Percentiles rank a stretch among this genome's conserved stretches.
phyloP scores from a whole-genome alignment of 2,113 vertebrate species.

The Silurus meridionalis region DNA sequence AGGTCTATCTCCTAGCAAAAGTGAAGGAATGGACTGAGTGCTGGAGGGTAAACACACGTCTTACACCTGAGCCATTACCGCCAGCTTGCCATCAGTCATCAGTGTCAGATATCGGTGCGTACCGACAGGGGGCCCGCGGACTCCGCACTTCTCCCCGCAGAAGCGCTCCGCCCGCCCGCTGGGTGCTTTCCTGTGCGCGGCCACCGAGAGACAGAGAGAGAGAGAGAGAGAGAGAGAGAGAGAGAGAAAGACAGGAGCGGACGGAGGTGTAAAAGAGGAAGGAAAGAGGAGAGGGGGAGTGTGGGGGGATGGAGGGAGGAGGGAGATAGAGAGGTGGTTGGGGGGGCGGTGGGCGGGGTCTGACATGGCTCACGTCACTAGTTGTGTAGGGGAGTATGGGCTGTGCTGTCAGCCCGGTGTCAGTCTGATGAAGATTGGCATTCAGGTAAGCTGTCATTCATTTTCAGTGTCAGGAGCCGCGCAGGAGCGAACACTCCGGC shows the following conservation, averaged over 20 bases:
- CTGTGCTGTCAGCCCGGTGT: slow-evolving; percentile 96
- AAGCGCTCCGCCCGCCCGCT: slow-evolving; percentile 56
- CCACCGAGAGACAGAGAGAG: slow-evolving; percentile 16
- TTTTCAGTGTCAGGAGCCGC: slow-evolving; percentile 83
- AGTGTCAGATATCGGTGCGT: slow-evolving; percentile 35
- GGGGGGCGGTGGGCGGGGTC: slow-evolving; percentile 74
- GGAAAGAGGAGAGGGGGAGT: slow-evolving; percentile 20
- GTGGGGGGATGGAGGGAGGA: slow-evolving; percentile 38
- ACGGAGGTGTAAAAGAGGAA: slow-evolving; percentile 45
- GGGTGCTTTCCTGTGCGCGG: slow-evolving; percentile 46
- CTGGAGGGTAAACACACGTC: not conserved
- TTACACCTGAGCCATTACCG: not conserved
- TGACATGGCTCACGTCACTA: slow-evolving; percentile 75
- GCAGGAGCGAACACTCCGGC: slow-evolving; percentile 69
- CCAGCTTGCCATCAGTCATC: slow-evolving; percentile 1
- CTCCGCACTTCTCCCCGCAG: slow-evolving; percentile 54
- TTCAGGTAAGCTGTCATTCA: slow-evolving; percentile 99
- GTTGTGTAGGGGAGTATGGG: slow-evolving; percentile 88
- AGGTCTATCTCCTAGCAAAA: not conserved
- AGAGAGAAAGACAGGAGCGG: slow-evolving; percentile 40
- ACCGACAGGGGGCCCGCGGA: slow-evolving; percentile 77
- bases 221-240: slow-evolving; percentile 4
- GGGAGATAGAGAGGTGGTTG: slow-evolving; percentile 48
- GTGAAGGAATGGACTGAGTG: not conserved
- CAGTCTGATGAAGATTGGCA: slow-evolving; percentile 99